Conservation (phyloP, 2,888 invertebrate species). For the Apeira syringaria region DNA sequence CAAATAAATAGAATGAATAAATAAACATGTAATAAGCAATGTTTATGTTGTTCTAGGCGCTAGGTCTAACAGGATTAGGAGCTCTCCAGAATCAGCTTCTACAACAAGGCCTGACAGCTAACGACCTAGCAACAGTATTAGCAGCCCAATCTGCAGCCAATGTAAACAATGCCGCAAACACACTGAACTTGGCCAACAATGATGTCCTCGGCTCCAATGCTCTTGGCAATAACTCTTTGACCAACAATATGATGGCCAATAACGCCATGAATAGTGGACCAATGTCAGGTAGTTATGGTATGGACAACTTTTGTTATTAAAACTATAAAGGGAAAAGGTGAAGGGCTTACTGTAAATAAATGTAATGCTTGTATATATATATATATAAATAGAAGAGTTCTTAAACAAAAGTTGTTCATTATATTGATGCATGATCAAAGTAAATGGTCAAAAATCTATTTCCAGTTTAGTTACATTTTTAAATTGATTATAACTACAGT, state of each 20-base stretch:
- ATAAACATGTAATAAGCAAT: neutral
- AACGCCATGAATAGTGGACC: conserved; percentile 65
- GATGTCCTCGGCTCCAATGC: conserved; percentile 46
- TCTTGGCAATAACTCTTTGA: conserved; percentile 45
- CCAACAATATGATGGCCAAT: conserved; percentile 52
- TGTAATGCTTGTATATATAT: neutral
- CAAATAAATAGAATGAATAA: too few relatives aligned
- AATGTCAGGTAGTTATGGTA: conserved; percentile 51
- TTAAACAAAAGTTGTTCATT: conserved; percentile 1
- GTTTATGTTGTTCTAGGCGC: conserved; percentile 53
- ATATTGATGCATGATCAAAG: neutral
- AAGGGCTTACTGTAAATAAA: neutral
- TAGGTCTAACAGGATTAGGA: conserved; percentile 71
- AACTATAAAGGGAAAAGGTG: neutral
- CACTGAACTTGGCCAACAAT: conserved; percentile 47
- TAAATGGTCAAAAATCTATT: too few relatives aligned
- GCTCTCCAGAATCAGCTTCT: conserved; percentile 76
- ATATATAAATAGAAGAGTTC: neutral
- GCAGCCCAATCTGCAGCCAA: conserved; percentile 56
- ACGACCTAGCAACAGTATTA: conserved; percentile 66
- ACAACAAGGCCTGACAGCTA: conserved; percentile 76
- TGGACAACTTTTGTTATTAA: conserved; percentile 1
- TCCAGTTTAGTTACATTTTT: too few relatives aligned
- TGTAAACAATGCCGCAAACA: conserved; percentile 51
- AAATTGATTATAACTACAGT: too few relatives aligned